These are phyloP conservation scores for Myotis pilosus DNA, from an alignment of 2,797 vertebrate genomes.

Conservation along the genomic window DNA sequence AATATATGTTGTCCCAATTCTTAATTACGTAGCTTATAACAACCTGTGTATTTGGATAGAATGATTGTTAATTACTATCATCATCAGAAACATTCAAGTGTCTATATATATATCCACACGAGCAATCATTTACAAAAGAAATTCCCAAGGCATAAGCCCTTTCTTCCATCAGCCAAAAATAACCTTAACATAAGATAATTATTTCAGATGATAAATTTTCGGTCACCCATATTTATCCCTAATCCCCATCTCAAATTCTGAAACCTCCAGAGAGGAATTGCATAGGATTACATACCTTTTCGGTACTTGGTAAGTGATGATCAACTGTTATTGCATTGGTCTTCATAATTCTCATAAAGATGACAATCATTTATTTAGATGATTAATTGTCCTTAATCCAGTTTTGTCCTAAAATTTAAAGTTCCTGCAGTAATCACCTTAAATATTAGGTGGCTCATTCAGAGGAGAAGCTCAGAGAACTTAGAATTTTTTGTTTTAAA, in stretches of 20 bases:
- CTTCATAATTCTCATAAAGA: slow-evolving; percentile 1
- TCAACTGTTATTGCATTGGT: neutral
- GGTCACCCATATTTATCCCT: neutral
- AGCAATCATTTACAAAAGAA: slow-evolving; percentile 52
- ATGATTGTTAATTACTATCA: slow-evolving; percentile 18
- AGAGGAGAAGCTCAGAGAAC: neutral
- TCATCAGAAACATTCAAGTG: slow-evolving; percentile 19
- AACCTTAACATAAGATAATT: slow-evolving; percentile 40
- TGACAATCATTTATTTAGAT: neutral
- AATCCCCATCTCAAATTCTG: neutral
- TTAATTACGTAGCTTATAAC: slow-evolving; percentile 35
- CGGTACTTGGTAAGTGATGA: neutral
- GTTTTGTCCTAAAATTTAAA: neutral
- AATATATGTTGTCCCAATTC: neutral
- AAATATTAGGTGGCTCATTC: neutral
- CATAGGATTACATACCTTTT: neutral
- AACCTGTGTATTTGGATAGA: neutral
- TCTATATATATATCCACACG: neutral
- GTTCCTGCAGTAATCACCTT: neutral
- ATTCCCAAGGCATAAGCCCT: slow-evolving; percentile 29
- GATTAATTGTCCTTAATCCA: neutral
- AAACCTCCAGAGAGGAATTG: neutral
- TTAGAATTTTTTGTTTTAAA: slow-evolving; percentile 24
- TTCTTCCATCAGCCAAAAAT: slow-evolving; percentile 7
- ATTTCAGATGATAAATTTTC: slow-evolving; percentile 36